Evolutionary conservation across 1,140 invertebrate genomes (phyloP), one percentile per base, ranked within the genome.

Genomic region (Chrysopa pallens): DNA sequence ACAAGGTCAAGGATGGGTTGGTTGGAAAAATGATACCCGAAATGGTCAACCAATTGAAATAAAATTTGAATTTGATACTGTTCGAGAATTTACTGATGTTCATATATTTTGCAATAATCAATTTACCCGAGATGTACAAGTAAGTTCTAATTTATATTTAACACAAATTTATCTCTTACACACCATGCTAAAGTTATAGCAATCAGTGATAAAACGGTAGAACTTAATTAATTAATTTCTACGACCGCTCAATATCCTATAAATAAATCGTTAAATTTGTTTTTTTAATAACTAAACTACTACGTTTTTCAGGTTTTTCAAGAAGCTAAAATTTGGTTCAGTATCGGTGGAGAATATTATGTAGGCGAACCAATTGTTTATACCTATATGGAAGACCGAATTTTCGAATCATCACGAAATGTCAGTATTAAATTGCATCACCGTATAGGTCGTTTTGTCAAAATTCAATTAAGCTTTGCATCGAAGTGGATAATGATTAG

Each of bases 401-500:
- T 84, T 45, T 84, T 88, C 54, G 86, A 92, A 54, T 73, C 70
- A 31, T 78, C 85, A 1, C 69, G 84, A 15, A 85, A 88, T 59
- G 76, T 92, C 17, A 76, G 76, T 46, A 84, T 93, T 50, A 82
- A 83, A 50, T 70, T 92, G 11, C 78, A 86, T 57, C 78, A 90
- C 51, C 72, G 83, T 6, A 72, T 91, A 23, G 88, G 84, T 5
- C 72, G 74, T 53, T 88, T 79, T 63, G 76, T 92, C 23, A 83
- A 83, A 50, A 66, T 92, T 11, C 74, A 80, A 50, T 64, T 92
- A 8, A 73, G 72, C 50, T 93, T 92, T 61, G 77, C 84, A 6
- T 72, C 84, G 5, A 70, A 74, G 41, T 93, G 87, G 87, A 84
- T 94, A 46, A 76, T 94, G 60, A 74, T 94, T 51, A 88, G 84